Evolutionary conservation across 1,140 invertebrate genomes (phyloP).

Genomic region (Drosophila sp.): DNA sequence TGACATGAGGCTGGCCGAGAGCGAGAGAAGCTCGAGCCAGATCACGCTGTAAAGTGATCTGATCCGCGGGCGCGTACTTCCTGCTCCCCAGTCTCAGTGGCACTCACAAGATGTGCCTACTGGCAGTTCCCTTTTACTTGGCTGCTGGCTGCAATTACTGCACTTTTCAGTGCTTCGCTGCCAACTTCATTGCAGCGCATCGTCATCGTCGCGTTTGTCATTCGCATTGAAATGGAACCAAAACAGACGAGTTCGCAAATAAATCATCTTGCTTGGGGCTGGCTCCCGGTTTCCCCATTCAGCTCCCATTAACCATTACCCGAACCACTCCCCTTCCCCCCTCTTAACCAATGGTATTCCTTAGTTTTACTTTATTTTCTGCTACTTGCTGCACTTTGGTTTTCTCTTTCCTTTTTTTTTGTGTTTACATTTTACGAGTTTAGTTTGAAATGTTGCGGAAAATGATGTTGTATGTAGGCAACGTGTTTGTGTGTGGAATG

Average conservation of each 20-base stretch:
- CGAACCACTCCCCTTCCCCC: slow-evolving; percentile 9
- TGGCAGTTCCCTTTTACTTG: slow-evolving; percentile 14
- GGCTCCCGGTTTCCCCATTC: slow-evolving; percentile 7
- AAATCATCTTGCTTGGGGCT: slow-evolving; percentile 65
- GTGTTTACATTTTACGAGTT: slow-evolving; percentile 52
- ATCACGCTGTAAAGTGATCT: slow-evolving; percentile 62
- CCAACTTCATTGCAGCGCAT: slow-evolving; percentile 77
- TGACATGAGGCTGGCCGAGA: slow-evolving; percentile 60
- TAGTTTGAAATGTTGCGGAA: slow-evolving; percentile 65
- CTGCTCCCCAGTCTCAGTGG: slow-evolving; percentile 45
- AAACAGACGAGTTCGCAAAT: slow-evolving; percentile 77
- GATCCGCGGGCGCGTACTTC: slow-evolving; percentile 67
- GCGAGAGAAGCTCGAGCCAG: slow-evolving; percentile 31
- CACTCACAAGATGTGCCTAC: slow-evolving; percentile 21
- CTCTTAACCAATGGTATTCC: slow-evolving; percentile 15
- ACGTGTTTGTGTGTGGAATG: slow-evolving; percentile 19
- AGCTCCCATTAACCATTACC: slow-evolving; percentile 14
- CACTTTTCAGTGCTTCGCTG: slow-evolving; percentile 78
- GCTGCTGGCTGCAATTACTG: slow-evolving; percentile 65
- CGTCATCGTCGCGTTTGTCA: slow-evolving; percentile 79
- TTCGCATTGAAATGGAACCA: slow-evolving; percentile 73
- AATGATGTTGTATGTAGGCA: slow-evolving; percentile 67
- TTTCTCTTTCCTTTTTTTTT: slow-evolving; percentile 26
- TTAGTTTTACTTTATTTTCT: slow-evolving; percentile 38
- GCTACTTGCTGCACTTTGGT: slow-evolving; percentile 29